phyloP scores from a whole-genome alignment of 2,113 vertebrate genomes.

The Megaptera novaeangliae region DNA sequence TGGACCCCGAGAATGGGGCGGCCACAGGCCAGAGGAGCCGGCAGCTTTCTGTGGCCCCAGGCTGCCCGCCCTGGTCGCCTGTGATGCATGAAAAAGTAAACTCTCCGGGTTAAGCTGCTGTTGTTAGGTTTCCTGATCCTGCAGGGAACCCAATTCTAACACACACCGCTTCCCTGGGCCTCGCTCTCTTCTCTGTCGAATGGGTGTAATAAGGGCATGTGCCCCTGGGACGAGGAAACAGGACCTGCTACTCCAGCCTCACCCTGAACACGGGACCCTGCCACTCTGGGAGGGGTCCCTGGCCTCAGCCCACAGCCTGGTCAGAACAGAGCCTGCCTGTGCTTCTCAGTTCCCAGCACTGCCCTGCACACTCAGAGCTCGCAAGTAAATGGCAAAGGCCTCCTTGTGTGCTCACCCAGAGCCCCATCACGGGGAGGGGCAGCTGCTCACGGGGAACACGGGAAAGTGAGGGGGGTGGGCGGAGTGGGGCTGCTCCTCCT shows the following conservation, averaged over 20 bases:
- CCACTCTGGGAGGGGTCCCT: background rate
- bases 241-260: fast-evolving
- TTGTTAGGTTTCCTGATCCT: background rate
- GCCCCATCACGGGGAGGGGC: background rate
- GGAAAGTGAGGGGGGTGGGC: fast-evolving
- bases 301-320: background rate
- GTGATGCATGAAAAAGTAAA: fast-evolving
- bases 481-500: background rate
- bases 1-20: background rate
- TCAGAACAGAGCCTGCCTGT: fast-evolving
- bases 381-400: background rate
- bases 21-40: fast-evolving
- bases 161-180: background rate
- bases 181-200: fast-evolving
- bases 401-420: background rate
- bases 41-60: background rate
- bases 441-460: fast-evolving
- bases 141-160: background rate
- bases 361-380: background rate
- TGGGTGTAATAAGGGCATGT: fast-evolving
- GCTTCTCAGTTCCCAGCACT: background rate
- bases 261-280: fast-evolving
- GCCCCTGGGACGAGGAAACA: background rate
- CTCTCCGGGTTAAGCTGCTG: fast-evolving
- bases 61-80: background rate